Percentiles rank a stretch among this genome's conserved stretches.
Evolutionary conservation across 1,140 invertebrate genomes (phyloP).

Genomic region (Lasioglossum albipes): DNA sequence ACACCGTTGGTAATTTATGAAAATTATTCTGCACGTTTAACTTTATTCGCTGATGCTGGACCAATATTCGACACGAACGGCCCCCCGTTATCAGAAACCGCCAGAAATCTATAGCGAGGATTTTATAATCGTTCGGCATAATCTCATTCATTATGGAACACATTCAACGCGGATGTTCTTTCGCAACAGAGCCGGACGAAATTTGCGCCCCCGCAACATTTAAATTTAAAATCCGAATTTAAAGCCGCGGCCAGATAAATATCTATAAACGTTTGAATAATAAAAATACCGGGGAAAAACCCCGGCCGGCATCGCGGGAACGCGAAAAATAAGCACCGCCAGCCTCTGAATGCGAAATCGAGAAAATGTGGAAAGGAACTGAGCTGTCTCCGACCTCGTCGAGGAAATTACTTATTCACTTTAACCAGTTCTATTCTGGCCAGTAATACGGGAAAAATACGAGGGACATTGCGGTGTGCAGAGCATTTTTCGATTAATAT

Average conservation of each 20-base stretch:
- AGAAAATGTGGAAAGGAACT: background rate
- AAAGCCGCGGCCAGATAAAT: background rate
- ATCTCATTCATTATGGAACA: slow-evolving; percentile 18
- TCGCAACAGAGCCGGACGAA: background rate
- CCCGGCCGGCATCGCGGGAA: background rate
- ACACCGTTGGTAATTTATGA: background rate
- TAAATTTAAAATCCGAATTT: slow-evolving; percentile 28
- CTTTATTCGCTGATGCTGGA: slow-evolving; percentile 8
- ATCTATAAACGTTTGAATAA: slow-evolving; percentile 22
- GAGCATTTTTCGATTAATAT: background rate
- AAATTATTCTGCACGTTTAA: background rate
- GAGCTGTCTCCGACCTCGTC: background rate
- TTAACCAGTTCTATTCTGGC: background rate
- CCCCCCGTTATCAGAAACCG: slow-evolving; percentile 11
- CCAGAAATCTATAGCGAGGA: slow-evolving; percentile 10
- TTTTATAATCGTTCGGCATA: slow-evolving; percentile 7
- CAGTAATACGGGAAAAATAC: background rate
- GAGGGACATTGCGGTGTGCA: background rate
- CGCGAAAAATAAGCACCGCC: background rate
- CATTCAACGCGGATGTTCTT: background rate
- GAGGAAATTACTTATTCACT: slow-evolving; percentile 1
- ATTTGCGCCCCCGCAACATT: background rate
- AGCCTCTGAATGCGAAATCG: background rate
- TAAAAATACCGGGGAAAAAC: slow-evolving; percentile 4
- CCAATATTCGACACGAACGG: slow-evolving; percentile 19